Conservation (phyloP, 2,888 invertebrate genomes). For the Drosophila testacea region DNA sequence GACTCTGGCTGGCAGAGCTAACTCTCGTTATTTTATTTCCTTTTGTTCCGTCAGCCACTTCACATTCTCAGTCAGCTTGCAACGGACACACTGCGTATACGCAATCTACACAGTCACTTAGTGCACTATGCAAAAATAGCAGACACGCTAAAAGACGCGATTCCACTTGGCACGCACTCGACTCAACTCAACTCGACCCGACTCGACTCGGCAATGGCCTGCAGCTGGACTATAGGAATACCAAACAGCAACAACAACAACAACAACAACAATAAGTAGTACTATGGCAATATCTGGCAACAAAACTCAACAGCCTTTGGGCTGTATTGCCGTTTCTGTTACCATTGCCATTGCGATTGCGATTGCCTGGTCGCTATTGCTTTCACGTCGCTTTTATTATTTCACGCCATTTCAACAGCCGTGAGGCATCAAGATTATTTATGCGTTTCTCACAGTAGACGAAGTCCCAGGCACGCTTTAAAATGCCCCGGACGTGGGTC, state of each 20-base stretch:
- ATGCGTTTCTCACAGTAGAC: slow-evolving; percentile 66
- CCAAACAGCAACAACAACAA: slow-evolving; percentile 41
- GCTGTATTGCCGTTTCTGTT: slow-evolving; percentile 20
- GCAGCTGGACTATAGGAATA: slow-evolving; percentile 49
- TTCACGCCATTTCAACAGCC: slow-evolving; percentile 81
- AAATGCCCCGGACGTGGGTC: slow-evolving; percentile 46
- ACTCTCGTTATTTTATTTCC: slow-evolving; percentile 9
- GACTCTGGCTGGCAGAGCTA: not conserved
- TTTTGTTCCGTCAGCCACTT: not conserved
- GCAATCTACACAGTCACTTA: slow-evolving; percentile 54
- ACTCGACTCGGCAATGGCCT: slow-evolving; percentile 39
- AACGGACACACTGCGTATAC: slow-evolving; percentile 49
- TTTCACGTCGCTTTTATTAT: slow-evolving; percentile 79
- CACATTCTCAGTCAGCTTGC: not conserved
- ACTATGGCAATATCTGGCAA: slow-evolving; percentile 25
- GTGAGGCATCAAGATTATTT: slow-evolving; percentile 80
- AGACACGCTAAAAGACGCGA: slow-evolving; percentile 56
- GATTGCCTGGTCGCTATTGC: slow-evolving; percentile 67
- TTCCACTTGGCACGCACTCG: slow-evolving; percentile 41
- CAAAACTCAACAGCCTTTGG: slow-evolving; percentile 58
- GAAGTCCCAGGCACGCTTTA: slow-evolving; percentile 62
- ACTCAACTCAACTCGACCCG: slow-evolving; percentile 7
- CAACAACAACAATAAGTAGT: slow-evolving; percentile 31
- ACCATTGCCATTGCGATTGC: slow-evolving; percentile 46
- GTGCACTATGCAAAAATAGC: slow-evolving; percentile 59